Evolutionary conservation across 2,888 invertebrate species (phyloP).

Genomic region (Pantelozetes paolii): DNA sequence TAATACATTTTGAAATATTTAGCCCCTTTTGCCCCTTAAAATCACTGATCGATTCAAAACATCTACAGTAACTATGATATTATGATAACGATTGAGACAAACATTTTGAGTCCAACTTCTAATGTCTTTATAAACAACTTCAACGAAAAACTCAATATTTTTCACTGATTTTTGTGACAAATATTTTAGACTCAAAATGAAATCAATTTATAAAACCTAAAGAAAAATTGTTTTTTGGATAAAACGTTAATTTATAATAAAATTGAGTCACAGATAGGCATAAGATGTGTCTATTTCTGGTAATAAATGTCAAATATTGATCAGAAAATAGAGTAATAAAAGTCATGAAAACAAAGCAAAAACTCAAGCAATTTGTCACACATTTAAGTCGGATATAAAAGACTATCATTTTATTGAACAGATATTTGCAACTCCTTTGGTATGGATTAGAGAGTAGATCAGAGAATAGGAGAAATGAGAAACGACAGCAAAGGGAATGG

Average conservation of each 20-base stretch:
- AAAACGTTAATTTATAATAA: not conserved
- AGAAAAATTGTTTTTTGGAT: not conserved
- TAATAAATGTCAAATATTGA: slow-evolving; percentile 19
- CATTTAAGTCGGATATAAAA: not conserved
- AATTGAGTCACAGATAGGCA: not conserved
- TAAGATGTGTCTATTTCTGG: not conserved
- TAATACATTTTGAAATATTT: too few species aligned
- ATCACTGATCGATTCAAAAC: too few species aligned
- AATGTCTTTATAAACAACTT: too few species aligned
- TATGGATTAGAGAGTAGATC: slow-evolving; percentile 45
- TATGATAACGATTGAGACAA: too few species aligned
- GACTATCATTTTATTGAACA: slow-evolving; percentile 41
- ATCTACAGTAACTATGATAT: too few species aligned
- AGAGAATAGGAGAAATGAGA: slow-evolving; percentile 32
- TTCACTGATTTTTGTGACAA: not conserved
- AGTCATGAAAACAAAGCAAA: not conserved
- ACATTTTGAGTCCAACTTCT: too few species aligned
- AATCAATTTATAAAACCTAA: not conserved
- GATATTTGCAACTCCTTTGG: slow-evolving; percentile 48
- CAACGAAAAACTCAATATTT: not conserved
- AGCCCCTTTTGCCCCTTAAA: too few species aligned
- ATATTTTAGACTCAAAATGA: not conserved
- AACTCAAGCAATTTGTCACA: slow-evolving; percentile 16
- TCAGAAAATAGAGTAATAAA: slow-evolving; percentile 10
- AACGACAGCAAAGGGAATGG: slow-evolving; percentile 28